A percentile compares a stretch with the other conserved stretches of the same genome.
Conservation (phyloP, 2,888 invertebrate genomes). For the Boloria euphrosyne region DNA sequence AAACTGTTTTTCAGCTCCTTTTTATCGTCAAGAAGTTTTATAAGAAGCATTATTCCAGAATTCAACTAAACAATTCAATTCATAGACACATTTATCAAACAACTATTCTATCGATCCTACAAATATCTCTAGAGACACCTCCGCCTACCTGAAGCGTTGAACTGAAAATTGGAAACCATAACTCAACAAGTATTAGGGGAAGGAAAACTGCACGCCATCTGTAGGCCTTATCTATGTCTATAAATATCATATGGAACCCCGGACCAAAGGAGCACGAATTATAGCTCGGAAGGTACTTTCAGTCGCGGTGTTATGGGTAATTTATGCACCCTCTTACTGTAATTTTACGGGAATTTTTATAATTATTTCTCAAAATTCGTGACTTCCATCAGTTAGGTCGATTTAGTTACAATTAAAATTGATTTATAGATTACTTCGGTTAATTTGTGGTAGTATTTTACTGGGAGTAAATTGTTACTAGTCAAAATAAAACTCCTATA, state of each 20-base stretch:
- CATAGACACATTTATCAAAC: slow-evolving; percentile 36
- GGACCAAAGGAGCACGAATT: slow-evolving; percentile 73
- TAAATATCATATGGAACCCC: slow-evolving; percentile 73
- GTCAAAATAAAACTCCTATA: slow-evolving; percentile 15
- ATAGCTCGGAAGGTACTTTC: slow-evolving; percentile 71
- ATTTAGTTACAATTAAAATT: slow-evolving; percentile 34
- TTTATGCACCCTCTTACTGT: slow-evolving; percentile 78
- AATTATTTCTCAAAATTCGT: slow-evolving; percentile 63
- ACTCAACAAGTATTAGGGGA: slow-evolving; percentile 81
- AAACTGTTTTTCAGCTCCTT: background rate
- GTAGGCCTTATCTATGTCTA: slow-evolving; percentile 77
- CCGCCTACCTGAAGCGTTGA: slow-evolving; percentile 70
- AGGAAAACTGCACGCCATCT: slow-evolving; percentile 79
- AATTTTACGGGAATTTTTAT: slow-evolving; percentile 70
- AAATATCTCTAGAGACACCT: slow-evolving; percentile 49
- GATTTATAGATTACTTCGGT: slow-evolving; percentile 25
- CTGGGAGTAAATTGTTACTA: background rate
- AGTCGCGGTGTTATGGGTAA: slow-evolving; percentile 72
- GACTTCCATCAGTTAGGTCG: slow-evolving; percentile 40
- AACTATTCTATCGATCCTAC: slow-evolving; percentile 36
- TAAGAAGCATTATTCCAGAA: background rate
- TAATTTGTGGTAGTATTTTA: slow-evolving; percentile 16
- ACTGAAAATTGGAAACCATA: slow-evolving; percentile 79
- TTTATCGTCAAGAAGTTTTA: background rate
- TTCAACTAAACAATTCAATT: slow-evolving; percentile 26